These are phyloP conservation scores for Cerceris ruficornis DNA, from an alignment of 2,888 invertebrate species.

Conservation along the genomic window DNA sequence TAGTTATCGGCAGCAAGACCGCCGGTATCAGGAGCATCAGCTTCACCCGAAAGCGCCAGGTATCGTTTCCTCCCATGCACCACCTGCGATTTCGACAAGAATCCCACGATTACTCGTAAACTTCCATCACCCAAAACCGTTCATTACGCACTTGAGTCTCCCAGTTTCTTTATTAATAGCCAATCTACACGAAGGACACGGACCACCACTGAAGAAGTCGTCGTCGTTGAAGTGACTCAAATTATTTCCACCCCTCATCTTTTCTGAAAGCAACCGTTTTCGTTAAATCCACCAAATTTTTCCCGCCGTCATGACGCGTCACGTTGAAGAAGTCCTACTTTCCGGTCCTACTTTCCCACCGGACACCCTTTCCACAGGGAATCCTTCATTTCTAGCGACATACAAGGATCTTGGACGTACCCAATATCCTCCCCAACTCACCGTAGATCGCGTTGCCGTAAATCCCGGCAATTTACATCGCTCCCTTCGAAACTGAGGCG, in stretches of 20 bases:
- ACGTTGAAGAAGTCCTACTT: slow-evolving; percentile 6
- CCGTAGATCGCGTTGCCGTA: background rate
- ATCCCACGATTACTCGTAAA: background rate
- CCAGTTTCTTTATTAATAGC: slow-evolving; percentile 82
- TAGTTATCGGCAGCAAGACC: slow-evolving; percentile 77
- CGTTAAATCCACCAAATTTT: slow-evolving; percentile 26
- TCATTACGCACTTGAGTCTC: slow-evolving; percentile 79
- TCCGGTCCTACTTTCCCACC: background rate
- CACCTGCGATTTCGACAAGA: slow-evolving; percentile 72
- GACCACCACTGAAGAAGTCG: slow-evolving; percentile 71
- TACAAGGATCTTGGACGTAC: background rate
- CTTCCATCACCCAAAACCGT: background rate
- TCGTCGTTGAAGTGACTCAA: slow-evolving; percentile 73
- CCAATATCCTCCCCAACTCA: background rate
- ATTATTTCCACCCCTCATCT: slow-evolving; percentile 67
- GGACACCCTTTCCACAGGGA: too few species aligned
- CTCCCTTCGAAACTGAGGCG: background rate
- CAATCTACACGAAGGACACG: slow-evolving; percentile 81
- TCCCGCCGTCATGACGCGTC: slow-evolving; percentile 14
- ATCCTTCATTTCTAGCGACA: too few species aligned
- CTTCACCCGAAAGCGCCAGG: slow-evolving; percentile 80
- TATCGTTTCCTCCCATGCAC: slow-evolving; percentile 81
- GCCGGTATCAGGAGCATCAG: slow-evolving; percentile 81
- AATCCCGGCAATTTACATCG: background rate
- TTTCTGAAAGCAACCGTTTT: slow-evolving; percentile 60